Conservation (phyloP, 2,113 vertebrate species). For the Halichoerus grypus region DNA sequence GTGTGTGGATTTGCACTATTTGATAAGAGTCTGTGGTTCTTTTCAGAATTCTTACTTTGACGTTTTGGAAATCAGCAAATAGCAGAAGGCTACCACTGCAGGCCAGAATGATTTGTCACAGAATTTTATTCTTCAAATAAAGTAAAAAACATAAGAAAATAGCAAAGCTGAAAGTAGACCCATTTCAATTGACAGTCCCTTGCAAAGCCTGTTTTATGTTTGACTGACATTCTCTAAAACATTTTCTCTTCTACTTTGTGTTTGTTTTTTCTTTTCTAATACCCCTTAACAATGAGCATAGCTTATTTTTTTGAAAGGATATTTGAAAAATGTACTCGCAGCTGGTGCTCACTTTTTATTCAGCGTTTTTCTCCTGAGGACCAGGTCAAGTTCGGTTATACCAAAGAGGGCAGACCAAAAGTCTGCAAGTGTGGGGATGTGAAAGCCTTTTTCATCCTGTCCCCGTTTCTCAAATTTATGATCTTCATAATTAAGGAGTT, state of each 20-base stretch:
- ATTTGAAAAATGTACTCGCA: conserved; percentile 10
- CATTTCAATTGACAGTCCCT: not conserved
- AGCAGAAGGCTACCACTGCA: not conserved
- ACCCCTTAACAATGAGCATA: not conserved
- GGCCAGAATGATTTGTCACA: not conserved
- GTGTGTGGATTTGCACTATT: not conserved
- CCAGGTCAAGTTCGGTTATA: not conserved
- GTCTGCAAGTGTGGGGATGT: rapidly evolving
- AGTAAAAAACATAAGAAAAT: not conserved
- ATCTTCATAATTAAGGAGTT: not conserved
- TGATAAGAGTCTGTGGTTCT: not conserved
- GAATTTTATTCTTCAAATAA: conserved; percentile 21
- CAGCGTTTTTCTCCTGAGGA: not conserved
- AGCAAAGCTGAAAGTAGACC: not conserved
- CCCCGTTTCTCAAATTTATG: not conserved
- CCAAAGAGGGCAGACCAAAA: not conserved
- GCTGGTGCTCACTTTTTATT: not conserved
- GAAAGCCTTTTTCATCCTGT: not conserved
- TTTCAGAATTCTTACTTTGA: conserved; percentile 35
- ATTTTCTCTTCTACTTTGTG: not conserved
- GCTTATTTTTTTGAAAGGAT: not conserved
- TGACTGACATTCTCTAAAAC: not conserved
- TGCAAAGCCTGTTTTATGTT: not conserved
- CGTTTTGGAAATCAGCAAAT: not conserved
- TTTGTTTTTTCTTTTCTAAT: not conserved